These are phyloP conservation scores for Lycia hirtaria DNA, from an alignment of 2,888 invertebrate genomes.

Conservation along the genomic window DNA sequence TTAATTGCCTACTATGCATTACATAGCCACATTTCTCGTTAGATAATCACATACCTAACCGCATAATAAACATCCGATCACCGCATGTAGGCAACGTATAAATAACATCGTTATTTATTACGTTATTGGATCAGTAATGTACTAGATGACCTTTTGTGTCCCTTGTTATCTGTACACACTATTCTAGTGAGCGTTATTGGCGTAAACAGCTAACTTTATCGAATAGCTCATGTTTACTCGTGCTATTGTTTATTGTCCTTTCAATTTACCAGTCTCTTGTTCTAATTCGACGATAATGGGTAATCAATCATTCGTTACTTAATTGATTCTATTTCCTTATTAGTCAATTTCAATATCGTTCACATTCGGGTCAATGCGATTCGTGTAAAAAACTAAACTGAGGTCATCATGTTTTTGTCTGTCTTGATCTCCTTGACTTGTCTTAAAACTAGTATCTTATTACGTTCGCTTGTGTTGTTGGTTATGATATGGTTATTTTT, in stretches of 20 bases:
- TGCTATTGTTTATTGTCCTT: constrained; percentile 60
- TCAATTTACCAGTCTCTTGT: constrained; percentile 52
- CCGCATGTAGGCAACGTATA: constrained; percentile 40
- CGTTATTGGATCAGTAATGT: constrained; percentile 49
- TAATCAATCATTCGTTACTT: constrained; percentile 49
- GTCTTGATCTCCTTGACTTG: constrained; percentile 32
- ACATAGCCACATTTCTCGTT: constrained; percentile 42
- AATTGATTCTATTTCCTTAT: constrained; percentile 34
- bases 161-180: constrained; percentile 55
- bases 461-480: constrained; percentile 9
- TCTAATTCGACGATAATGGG: constrained; percentile 47
- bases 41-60: constrained; percentile 46
- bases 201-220: constrained; percentile 58
- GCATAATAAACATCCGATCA: constrained; percentile 42
- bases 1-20: constrained; percentile 48
- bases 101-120: constrained; percentile 51
- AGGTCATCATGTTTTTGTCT: constrained; percentile 34
- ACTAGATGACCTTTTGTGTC: constrained; percentile 60
- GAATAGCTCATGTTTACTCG: constrained; percentile 56
- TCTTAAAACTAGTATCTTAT: constrained; percentile 19
- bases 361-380: constrained; percentile 31
- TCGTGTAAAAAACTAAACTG: constrained; percentile 33
- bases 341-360: constrained; percentile 30
- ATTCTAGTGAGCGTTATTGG: constrained; percentile 58
- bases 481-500: neutral